phyloP scores from a whole-genome alignment of 1,140 invertebrate species.

The Riptortus pedestris region DNA sequence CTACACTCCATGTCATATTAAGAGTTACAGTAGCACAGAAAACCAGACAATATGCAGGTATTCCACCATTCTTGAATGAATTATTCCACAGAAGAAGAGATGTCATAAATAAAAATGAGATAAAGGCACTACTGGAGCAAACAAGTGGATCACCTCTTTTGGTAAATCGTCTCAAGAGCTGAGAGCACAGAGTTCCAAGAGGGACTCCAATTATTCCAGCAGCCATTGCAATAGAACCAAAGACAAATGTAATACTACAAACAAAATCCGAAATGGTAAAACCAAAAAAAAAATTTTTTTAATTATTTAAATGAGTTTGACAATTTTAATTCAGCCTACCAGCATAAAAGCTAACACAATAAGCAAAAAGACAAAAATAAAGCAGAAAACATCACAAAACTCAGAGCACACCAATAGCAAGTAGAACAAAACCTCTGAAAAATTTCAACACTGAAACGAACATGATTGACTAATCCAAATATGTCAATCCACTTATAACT shows the following conservation, averaged over 20 bases:
- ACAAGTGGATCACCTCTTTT: slow-evolving; percentile 80
- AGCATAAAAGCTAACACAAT: too few species aligned
- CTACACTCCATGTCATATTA: slow-evolving; percentile 95
- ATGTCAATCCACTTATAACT: too few species aligned
- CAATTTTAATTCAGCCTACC: too few species aligned
- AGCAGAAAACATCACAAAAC: too few species aligned
- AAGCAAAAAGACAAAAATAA: too few species aligned
- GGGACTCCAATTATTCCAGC: slow-evolving; percentile 88
- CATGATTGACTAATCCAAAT: too few species aligned
- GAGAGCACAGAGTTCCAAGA: slow-evolving; percentile 65
- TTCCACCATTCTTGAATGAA: slow-evolving; percentile 45
- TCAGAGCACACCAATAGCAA: too few species aligned
- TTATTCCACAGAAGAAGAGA: slow-evolving; percentile 41
- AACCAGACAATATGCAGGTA: slow-evolving; percentile 61
- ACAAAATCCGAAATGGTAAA: too few species aligned
- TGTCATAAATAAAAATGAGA: slow-evolving; percentile 64
- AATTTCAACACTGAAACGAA: too few species aligned
- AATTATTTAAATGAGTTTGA: too few species aligned
- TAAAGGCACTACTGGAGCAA: slow-evolving; percentile 75
- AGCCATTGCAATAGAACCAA: slow-evolving; percentile 85
- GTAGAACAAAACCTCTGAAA: too few species aligned
- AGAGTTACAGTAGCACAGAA: slow-evolving; percentile 64
- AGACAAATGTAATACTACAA: slow-evolving; percentile 73
- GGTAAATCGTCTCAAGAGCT: slow-evolving; percentile 48
- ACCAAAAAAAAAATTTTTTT: background rate